Evolutionary conservation across 1,140 invertebrate species (phyloP).

Genomic region (Schlechtendalia chinensis): DNA sequence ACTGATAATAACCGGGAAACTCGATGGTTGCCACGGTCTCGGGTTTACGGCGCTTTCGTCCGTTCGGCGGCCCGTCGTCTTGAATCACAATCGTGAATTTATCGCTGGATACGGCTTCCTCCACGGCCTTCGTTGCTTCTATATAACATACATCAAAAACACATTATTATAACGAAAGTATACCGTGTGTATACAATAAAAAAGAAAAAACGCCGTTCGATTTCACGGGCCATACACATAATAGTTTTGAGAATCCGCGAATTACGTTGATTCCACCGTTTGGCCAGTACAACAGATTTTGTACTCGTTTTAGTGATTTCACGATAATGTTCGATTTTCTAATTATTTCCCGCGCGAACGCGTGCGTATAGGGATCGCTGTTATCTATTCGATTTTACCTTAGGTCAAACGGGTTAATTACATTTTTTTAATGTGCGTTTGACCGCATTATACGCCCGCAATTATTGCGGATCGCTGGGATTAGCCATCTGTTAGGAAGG

Average conservation of each 20-base stretch:
- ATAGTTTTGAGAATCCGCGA: no score
- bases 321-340: no score
- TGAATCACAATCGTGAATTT: slow-evolving; percentile 64
- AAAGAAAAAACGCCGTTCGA: no score
- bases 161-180: no score
- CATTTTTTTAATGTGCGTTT: background rate
- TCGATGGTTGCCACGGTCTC: slow-evolving; percentile 68
- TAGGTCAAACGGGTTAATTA: background rate
- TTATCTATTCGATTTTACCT: no score
- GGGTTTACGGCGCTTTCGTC: slow-evolving; percentile 59
- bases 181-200: no score
- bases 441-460: background rate
- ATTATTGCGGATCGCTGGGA: background rate
- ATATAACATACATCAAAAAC: slow-evolving; percentile 52
- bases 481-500: background rate
- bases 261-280: no score
- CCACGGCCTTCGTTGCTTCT: slow-evolving; percentile 63
- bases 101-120: slow-evolving; percentile 62
- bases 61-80: slow-evolving; percentile 60
- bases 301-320: no score
- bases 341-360: no score
- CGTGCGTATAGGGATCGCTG: no score
- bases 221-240: no score
- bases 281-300: no score
- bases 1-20: slow-evolving; percentile 63